Percentiles rank a stretch among this genome's conserved stretches.
Evolutionary conservation across 2,797 vertebrate species (phyloP).

Genomic region (Chaetophractus vellerosus): DNA sequence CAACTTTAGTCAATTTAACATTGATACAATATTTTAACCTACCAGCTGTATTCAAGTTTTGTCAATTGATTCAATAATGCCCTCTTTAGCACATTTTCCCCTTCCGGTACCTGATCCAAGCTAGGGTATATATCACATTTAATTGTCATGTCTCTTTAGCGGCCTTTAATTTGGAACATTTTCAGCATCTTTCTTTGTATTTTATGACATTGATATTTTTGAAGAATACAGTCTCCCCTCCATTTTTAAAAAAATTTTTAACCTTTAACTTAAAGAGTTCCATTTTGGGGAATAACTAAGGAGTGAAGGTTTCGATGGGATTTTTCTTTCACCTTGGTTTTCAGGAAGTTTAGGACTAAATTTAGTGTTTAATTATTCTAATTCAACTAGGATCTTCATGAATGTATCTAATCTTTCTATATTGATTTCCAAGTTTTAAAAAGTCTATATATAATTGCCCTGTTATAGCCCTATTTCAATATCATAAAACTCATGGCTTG

Average conservation of each 20-base stretch:
- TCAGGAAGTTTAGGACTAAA: slow-evolving; percentile 14
- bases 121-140: background rate
- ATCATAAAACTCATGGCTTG: background rate
- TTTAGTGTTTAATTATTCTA: slow-evolving; percentile 63
- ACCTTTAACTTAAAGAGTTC: background rate
- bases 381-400: background rate
- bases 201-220: background rate
- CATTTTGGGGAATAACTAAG: slow-evolving; percentile 46
- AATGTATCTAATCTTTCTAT: slow-evolving; percentile 24
- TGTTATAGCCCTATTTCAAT: background rate
- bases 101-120: background rate
- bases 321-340: slow-evolving; percentile 52
- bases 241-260: too few species aligned
- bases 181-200: background rate
- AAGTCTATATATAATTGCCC: background rate
- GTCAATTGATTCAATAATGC: background rate
- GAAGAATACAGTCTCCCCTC: background rate
- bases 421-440: slow-evolving; percentile 6
- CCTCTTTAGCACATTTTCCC: background rate
- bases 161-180: slow-evolving; percentile 5
- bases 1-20: slow-evolving; percentile 32
- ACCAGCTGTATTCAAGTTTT: background rate
- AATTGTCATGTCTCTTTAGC: background rate
- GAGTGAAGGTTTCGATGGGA: slow-evolving; percentile 18
- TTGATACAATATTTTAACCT: background rate